phyloP scores from a whole-genome alignment of 2,797 vertebrate genomes.

The Rhynchonycteris naso region DNA sequence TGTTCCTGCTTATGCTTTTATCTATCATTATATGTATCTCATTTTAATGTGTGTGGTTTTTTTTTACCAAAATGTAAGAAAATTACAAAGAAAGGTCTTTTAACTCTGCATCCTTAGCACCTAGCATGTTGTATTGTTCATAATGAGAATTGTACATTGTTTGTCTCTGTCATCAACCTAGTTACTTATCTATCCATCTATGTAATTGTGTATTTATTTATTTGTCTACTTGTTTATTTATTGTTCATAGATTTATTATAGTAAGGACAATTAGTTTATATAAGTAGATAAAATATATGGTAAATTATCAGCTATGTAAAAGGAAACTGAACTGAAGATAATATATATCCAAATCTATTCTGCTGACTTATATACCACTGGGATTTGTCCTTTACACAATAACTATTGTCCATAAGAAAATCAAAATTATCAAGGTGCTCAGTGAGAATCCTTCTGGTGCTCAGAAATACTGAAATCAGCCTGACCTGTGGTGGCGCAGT shows the following conservation, averaged over 20 bases:
- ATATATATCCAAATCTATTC: not conserved
- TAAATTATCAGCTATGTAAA: not conserved
- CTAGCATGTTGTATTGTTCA: not conserved
- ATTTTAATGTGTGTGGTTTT: not conserved
- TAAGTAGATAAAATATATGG: not conserved
- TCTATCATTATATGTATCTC: not conserved
- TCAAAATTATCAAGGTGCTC: not conserved
- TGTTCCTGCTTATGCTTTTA: not conserved
- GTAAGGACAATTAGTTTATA: not conserved
- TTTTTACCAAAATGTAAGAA: not conserved
- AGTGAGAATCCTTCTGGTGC: not conserved
- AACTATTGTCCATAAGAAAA: not conserved
- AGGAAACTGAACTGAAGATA: not conserved
- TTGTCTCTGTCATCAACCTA: not conserved
- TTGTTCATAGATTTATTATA: not conserved
- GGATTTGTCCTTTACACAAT: not conserved
- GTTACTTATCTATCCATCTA: not conserved
- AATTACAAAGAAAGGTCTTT: not conserved
- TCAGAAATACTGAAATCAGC: not conserved
- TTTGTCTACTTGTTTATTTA: not conserved
- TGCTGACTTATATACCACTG: not conserved
- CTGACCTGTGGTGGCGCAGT: no score
- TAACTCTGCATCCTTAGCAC: not conserved
- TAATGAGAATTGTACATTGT: not conserved
- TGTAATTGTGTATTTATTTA: not conserved